phyloP scores from a whole-genome alignment of 2,797 vertebrate species.

The Choloepus didactylus region DNA sequence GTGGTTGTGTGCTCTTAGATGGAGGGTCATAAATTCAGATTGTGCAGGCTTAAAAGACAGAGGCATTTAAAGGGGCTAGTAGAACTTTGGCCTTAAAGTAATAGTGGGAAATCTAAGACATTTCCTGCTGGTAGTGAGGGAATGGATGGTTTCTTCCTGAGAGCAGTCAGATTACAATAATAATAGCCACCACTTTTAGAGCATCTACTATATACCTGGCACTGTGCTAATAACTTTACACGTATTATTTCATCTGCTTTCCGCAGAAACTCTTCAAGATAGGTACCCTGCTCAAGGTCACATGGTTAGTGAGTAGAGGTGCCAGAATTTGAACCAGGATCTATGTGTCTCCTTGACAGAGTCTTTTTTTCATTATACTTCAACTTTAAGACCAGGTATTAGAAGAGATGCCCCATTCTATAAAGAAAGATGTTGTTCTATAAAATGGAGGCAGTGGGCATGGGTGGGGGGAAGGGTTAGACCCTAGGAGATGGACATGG shows the following conservation, averaged over 20 bases:
- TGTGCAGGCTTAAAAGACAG: not conserved
- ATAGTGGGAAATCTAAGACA: not conserved
- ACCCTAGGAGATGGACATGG: too few species aligned
- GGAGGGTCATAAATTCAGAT: not conserved
- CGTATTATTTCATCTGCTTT: not conserved
- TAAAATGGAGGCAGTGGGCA: not conserved
- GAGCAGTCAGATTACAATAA: not conserved
- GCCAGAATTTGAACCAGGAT: not conserved
- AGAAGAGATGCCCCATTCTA: not conserved
- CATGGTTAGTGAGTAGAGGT: not conserved
- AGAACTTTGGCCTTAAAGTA: conserved; percentile 5
- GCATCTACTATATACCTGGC: not conserved
- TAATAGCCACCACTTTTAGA: not conserved
- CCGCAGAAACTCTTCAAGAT: not conserved
- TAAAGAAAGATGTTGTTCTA: not conserved
- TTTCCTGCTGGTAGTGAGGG: not conserved
- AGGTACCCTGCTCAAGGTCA: not conserved
- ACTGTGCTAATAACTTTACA: not conserved
- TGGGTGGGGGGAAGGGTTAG: not conserved
- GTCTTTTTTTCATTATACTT: not conserved
- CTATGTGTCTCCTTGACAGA: not conserved
- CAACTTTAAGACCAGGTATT: not conserved
- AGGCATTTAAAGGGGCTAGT: not conserved
- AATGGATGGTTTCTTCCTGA: not conserved
- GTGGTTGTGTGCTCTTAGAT: not conserved